Evolutionary conservation across 2,888 invertebrate genomes (phyloP), one percentile per base, ranked within the genome.

Genomic region (Nasonia oneida): DNA sequence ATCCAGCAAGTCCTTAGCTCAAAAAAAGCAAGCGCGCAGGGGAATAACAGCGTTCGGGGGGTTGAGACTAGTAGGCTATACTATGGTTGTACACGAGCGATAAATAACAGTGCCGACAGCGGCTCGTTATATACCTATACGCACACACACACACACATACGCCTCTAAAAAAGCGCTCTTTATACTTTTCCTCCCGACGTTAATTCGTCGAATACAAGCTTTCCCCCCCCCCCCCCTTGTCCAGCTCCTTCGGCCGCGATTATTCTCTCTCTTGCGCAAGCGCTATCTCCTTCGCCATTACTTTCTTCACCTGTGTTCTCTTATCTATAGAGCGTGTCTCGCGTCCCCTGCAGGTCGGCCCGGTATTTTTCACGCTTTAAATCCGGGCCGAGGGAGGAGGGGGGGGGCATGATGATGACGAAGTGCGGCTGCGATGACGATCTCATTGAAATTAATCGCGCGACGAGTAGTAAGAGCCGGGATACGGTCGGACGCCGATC

Each of bases 61-160:
- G 71, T 81, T 71, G 33, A 76, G 39, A 33, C 50, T 23, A 6
- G 3, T 50, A 18, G 33, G 39, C 39, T 61, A 57, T 42, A 33
- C 57, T 70, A 47, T 61, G n/a, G 57, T 57, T 67, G 57, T 64
- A 64, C 23, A 10, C 47, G 71, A 61, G 37, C 73, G 74, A 85
- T 85, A 85, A 85, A 85, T 78, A 82, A 85, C 75, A 64, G 53
- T 42, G 85, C 81, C 78, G 73, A 78, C 81, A 82, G 81, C 77
- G 53, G 23, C 81, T 85, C 81, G 74, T 85, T 85, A 85, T 67
- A 78, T 71, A 71, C 29, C 29, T 29, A 29, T 29, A 29, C 29
- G 1, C 29, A 29, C 29, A 23, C 23, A 23, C 23, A 23, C 23
- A 23, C 23, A 23, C 23, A 29, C 37, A 37, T 37, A 3, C 4